These are phyloP conservation scores for Sciaenops ocellatus DNA, from an alignment of 2,797 vertebrate species.

Conservation along the genomic window DNA sequence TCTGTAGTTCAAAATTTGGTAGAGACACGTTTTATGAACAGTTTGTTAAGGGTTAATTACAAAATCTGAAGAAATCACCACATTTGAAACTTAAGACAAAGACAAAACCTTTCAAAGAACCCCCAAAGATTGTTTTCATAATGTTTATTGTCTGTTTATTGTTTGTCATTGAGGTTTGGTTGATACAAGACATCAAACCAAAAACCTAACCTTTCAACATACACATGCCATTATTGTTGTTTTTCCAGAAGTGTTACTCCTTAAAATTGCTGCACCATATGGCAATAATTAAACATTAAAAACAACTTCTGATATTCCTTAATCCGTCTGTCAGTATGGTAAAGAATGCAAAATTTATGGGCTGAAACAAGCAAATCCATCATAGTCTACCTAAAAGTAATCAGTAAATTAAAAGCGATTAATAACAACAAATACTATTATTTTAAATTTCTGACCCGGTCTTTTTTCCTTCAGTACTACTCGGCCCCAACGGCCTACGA, in stretches of 20 bases:
- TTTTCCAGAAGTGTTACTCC: neutral
- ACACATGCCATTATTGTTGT: neutral
- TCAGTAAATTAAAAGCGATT: neutral
- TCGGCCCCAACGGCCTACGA: constrained; percentile 96
- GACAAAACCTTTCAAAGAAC: neutral
- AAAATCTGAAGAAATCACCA: neutral
- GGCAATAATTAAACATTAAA: neutral
- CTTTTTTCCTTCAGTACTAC: constrained; percentile 87
- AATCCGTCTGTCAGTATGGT: neutral
- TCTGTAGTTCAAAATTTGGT: too few species aligned
- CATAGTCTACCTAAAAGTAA: neutral
- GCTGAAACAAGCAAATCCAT: neutral
- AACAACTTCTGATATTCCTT: neutral
- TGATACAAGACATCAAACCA: neutral
- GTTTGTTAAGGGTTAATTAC: too few species aligned
- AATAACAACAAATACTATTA: neutral
- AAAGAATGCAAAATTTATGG: neutral
- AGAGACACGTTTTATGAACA: too few species aligned
- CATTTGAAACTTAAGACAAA: neutral
- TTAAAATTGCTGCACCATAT: neutral
- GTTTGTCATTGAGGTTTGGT: neutral
- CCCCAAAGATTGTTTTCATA: neutral
- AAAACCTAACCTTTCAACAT: neutral
- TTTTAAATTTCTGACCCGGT: neutral
- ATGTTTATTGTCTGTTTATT: neutral